Percentiles rank a stretch among this genome's conserved stretches.
These are phyloP conservation scores for Melikaiella ostensackeni DNA, from an alignment of 2,888 invertebrate genomes.

Conservation along the genomic window DNA sequence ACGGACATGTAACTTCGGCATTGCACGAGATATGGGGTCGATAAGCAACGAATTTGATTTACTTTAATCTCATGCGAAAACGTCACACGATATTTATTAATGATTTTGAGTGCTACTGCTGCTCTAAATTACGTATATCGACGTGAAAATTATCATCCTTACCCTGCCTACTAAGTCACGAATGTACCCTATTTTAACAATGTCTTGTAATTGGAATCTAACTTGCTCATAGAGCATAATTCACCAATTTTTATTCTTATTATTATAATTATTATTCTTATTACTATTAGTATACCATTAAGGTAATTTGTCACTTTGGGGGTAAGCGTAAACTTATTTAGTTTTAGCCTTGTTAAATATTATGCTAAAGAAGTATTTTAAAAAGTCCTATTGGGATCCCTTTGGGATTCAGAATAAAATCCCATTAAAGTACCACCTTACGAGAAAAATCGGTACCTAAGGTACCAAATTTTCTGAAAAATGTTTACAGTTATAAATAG, in stretches of 20 bases:
- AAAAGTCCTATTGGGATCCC: too few species aligned
- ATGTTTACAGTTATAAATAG: too few species aligned
- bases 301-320: too few species aligned
- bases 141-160: constrained; percentile 2
- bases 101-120: constrained; percentile 11
- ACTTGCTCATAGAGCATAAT: not conserved
- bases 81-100: constrained; percentile 32
- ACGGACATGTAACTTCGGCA: constrained; percentile 68
- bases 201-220: not conserved
- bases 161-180: not conserved
- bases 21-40: constrained; percentile 66
- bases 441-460: too few species aligned
- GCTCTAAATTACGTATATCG: constrained; percentile 2
- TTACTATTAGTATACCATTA: too few species aligned
- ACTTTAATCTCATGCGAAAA: constrained; percentile 28
- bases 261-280: too few species aligned
- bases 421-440: too few species aligned
- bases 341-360: too few species aligned
- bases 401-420: too few species aligned
- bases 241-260: not conserved
- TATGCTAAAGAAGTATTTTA: too few species aligned
- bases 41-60: constrained; percentile 58
- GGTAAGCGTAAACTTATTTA: too few species aligned
- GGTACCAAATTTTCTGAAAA: too few species aligned
- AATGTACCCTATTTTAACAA: not conserved